phyloP scores from a whole-genome alignment of 2,888 invertebrate genomes.

The Drosophila prolongata region DNA sequence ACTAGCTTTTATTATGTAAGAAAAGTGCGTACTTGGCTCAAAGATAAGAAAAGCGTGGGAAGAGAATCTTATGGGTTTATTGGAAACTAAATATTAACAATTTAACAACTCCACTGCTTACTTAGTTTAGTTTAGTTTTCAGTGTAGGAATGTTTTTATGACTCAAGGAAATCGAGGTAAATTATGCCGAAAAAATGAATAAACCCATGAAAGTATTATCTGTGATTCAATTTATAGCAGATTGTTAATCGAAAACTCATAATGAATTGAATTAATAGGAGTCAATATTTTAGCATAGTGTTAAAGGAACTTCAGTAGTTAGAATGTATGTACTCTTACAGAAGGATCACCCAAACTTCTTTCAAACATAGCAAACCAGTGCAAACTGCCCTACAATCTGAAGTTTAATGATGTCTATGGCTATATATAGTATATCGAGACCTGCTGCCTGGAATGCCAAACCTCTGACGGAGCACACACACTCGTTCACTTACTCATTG shows the following conservation, averaged over 20 bases:
- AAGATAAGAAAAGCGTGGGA: conserved; percentile 19
- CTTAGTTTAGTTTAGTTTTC: neutral
- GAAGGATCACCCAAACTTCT: neutral
- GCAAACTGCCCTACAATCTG: conserved; percentile 11
- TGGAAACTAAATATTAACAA: neutral
- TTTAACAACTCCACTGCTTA: too few relatives aligned
- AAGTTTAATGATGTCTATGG: conserved; percentile 35
- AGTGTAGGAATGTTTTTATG: conserved; percentile 14
- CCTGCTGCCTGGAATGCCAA: conserved; percentile 58
- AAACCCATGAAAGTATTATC: neutral
- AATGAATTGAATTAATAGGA: conserved; percentile 5
- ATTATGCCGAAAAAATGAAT: conserved; percentile 11
- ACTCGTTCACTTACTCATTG: conserved; percentile 22
- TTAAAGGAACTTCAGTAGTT: neutral
- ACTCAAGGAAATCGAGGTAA: neutral
- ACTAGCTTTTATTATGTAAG: conserved; percentile 18
- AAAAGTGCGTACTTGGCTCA: conserved; percentile 6
- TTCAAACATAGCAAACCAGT: conserved; percentile 9
- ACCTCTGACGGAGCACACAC: conserved; percentile 54
- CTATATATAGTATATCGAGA: conserved; percentile 39
- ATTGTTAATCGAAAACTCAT: conserved; percentile 5
- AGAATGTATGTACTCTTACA: neutral
- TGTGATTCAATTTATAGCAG: conserved; percentile 8
- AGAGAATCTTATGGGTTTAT: neutral
- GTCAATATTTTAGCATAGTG: neutral